Conservation (phyloP, 2,113 vertebrate genomes). For the Thamnophis sirtalis region DNA sequence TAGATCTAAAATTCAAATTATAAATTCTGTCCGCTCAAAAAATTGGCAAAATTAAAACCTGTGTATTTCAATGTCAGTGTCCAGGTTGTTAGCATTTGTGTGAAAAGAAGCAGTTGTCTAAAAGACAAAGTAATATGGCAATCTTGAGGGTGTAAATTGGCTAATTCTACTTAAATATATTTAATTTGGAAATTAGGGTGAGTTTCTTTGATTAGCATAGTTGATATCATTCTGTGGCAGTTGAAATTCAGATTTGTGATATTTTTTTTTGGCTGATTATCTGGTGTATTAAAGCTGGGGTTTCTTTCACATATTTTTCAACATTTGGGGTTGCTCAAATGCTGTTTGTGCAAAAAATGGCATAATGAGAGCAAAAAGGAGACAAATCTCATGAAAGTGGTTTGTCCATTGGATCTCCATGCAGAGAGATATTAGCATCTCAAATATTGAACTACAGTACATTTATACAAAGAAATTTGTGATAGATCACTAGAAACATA, state of each 20-base stretch:
- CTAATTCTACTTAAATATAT: not conserved
- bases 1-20: not conserved
- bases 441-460: not conserved
- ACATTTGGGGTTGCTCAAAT: not conserved
- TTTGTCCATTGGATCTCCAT: not conserved
- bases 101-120: not conserved
- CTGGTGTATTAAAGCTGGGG: not conserved
- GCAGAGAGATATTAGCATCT: not conserved
- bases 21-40: not conserved
- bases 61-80: not conserved
- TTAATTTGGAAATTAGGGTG: conserved; percentile 1
- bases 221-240: not conserved
- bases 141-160: not conserved
- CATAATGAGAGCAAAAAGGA: not conserved
- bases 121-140: not conserved
- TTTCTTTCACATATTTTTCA: not conserved
- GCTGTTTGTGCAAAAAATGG: not conserved
- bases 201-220: not conserved
- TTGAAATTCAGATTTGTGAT: not conserved
- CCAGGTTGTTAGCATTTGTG: not conserved
- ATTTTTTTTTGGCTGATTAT: not conserved
- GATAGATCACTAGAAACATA: not conserved
- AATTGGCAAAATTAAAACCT: conserved; percentile 9
- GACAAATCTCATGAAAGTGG: not conserved
- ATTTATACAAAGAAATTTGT: not conserved